Base-by-base conservation (phyloP, 2,113 vertebrate genomes). In the Urocitellus parryii region DNA sequence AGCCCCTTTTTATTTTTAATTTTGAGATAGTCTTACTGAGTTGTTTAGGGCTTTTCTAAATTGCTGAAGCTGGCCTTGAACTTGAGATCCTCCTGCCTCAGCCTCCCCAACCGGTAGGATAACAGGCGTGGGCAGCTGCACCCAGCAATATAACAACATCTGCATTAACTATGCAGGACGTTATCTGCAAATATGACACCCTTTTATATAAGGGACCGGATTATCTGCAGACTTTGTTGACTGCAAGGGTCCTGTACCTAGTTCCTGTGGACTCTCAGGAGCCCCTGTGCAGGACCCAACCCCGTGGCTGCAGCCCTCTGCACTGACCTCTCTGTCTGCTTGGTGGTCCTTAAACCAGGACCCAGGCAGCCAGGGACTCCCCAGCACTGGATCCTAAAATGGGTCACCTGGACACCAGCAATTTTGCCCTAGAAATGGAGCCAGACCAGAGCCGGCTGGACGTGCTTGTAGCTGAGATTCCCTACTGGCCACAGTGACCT, bases 51-150 rank as follows among this genome's bases (percentile, higher is more conserved):
- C 56, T 5, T 58, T 58, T 5, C 56, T 58, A 58, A 58, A 58
- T 58, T 58, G 56, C 18, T 22, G 56, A 58, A 20, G 56, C 56
- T 45, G 42, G 42, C 42, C 42, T 45, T 45, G 42, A 45, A 45
- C 42, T 58, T 58, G 56, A 4, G 17, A 58, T 58, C 56, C 56
- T 58, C 56, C 56, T 58, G 56, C 56, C 56, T 58, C 56, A 22
- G 56, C 56, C 56, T 58, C 56, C 56, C 5, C 5, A 58, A 17
- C 56, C 5, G 56, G 6, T 58, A 20, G 56, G 56, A 22, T 58
- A 1, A 58, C 20, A 58, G 56, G 56, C 20, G 0, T 22, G 56
- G 1, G 20, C 20, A 20, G 22, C 18, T 6, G 6, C 20, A 0
- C 18, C 18, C 56, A 2, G 56, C 18, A 58, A 5, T 22, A 22